Evolutionary conservation across 53 echinoderm and acorn worm species (phyloP).

Genomic region (Paracentrotus lividus): DNA sequence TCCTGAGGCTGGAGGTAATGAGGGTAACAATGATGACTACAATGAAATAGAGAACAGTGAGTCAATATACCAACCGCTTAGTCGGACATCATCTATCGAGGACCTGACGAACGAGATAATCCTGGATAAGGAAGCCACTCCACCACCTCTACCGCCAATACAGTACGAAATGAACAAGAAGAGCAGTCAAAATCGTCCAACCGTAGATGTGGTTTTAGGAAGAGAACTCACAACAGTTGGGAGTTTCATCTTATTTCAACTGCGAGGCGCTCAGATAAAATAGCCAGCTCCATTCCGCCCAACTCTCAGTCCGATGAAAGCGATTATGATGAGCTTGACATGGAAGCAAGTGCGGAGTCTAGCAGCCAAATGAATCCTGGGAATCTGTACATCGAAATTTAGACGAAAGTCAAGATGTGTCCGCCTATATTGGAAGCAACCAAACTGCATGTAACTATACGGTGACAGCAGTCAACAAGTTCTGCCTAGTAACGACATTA

Average conservation of each 20-base stretch:
- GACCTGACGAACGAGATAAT: not conserved
- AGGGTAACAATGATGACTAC: slow-evolving; percentile 2
- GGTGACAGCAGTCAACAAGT: not conserved
- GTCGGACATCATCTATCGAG: not conserved
- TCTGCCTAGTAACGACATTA: not conserved
- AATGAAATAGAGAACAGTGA: not conserved
- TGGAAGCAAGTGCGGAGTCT: not conserved
- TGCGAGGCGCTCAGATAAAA: slow-evolving; percentile 33
- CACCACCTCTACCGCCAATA: not conserved
- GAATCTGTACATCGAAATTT: slow-evolving; percentile 34
- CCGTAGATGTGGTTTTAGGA: not conserved
- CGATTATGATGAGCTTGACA: slow-evolving; percentile 26
- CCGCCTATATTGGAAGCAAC: not conserved
- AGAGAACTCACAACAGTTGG: not conserved
- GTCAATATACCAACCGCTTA: not conserved
- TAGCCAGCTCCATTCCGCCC: not conserved
- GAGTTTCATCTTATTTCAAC: not conserved
- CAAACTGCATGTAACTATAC: not conserved
- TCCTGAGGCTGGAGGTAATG: not conserved
- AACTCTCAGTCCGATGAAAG: not conserved
- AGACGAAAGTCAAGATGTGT: not conserved
- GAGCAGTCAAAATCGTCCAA: not conserved
- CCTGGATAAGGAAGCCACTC: not conserved
- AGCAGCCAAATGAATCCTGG: not conserved
- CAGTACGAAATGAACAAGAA: not conserved